phyloP scores from a whole-genome alignment of 1,140 invertebrate species.

The Lithobius niger region DNA sequence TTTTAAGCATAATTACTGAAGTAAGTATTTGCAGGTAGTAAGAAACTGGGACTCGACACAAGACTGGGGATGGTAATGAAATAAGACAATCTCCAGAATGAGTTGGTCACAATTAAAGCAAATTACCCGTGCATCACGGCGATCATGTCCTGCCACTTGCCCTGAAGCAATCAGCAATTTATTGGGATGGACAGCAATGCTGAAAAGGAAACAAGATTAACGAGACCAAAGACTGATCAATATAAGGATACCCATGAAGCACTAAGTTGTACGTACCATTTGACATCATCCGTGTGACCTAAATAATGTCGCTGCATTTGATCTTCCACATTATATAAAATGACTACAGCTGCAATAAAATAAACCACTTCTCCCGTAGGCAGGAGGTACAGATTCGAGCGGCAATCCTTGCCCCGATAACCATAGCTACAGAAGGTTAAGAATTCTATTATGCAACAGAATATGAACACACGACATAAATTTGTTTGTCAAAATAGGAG shows the following conservation, averaged over 20 bases:
- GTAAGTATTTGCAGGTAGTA: too few species aligned
- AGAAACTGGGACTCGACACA: too few species aligned
- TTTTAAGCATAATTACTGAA: too few species aligned
- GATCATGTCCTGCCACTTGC: constrained; percentile 69
- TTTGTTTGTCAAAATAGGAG: too few species aligned
- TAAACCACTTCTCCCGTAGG: constrained; percentile 92
- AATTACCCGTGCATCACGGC: constrained; percentile 59
- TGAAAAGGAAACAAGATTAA: constrained; percentile 34
- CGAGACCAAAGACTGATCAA: too few species aligned
- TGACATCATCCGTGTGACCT: constrained; percentile 86
- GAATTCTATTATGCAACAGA: too few species aligned
- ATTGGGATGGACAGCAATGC: constrained; percentile 82
- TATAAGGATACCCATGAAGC: too few species aligned
- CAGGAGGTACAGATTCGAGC: constrained; percentile 75
- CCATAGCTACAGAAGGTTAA: too few species aligned
- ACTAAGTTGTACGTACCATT: constrained; percentile 67
- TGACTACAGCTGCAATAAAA: constrained; percentile 82
- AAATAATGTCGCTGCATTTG: constrained; percentile 82
- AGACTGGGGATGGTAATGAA: too few species aligned
- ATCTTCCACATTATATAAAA: constrained; percentile 83
- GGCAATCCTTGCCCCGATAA: constrained; percentile 75
- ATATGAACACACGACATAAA: too few species aligned
- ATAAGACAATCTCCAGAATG: too few species aligned
- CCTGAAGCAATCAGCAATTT: constrained; percentile 79
- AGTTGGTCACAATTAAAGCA: too few species aligned